A percentile compares a stretch with the other conserved stretches of the same genome.
Conservation (phyloP, 2,113 vertebrate species). For the Phainopepla nitens region DNA sequence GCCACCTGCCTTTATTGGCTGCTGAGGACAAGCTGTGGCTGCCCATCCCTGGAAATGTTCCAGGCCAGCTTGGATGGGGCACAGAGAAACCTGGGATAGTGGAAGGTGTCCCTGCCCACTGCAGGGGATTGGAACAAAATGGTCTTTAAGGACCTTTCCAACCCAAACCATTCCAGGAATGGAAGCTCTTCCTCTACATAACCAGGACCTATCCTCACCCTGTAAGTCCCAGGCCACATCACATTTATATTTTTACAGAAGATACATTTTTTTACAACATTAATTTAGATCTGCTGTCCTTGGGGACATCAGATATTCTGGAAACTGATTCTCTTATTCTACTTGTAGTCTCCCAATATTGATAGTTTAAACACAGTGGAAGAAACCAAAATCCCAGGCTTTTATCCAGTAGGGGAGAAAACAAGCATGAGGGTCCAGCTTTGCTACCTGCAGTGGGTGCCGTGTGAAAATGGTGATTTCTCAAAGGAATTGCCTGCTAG, state of each 20-base stretch:
- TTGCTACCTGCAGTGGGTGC: background rate
- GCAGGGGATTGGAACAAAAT: background rate
- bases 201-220: background rate
- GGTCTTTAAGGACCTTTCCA: background rate
- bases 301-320: background rate
- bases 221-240: background rate
- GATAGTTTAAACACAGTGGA: background rate
- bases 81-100: background rate
- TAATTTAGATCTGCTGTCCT: background rate
- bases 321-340: background rate
- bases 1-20: background rate
- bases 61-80: background rate
- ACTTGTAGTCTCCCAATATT: fast-evolving
- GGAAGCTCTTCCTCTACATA: background rate
- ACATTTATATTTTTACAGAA: background rate
- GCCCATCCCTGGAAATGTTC: background rate
- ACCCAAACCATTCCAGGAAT: background rate
- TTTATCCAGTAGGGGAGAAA: background rate
- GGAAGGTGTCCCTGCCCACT: background rate
- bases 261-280: background rate
- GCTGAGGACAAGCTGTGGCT: background rate
- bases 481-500: background rate
- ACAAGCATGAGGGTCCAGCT: background rate
- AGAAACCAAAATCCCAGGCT: background rate
- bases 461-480: background rate